A percentile compares a stretch with the other conserved stretches of the same genome.
Evolutionary conservation across 2,113 vertebrate species (phyloP).

Genomic region (Phalacrocorax carbo): DNA sequence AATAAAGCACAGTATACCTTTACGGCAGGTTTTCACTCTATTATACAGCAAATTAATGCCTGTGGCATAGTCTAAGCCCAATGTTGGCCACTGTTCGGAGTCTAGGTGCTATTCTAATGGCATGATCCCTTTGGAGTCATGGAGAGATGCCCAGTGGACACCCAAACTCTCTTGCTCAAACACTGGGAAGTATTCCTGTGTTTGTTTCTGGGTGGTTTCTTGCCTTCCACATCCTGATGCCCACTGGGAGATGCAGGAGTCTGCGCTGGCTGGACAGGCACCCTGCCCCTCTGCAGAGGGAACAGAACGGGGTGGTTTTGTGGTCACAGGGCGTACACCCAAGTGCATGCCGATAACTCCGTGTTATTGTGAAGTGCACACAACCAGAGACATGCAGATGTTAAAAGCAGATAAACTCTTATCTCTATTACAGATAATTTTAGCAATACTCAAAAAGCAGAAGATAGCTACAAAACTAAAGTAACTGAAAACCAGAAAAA

Average conservation of each 20-base stretch:
- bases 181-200: background rate
- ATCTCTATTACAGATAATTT: background rate
- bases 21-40: background rate
- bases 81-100: background rate
- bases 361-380: background rate
- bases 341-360: background rate
- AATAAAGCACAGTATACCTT: background rate
- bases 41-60: background rate
- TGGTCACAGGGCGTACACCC: background rate
- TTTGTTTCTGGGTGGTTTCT: background rate
- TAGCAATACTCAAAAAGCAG: background rate
- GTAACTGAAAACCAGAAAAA: background rate
- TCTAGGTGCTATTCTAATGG: accelerated
- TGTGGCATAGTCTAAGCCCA: background rate
- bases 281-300: background rate
- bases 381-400: background rate
- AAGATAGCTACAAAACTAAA: background rate
- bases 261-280: background rate
- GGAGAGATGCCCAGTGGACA: accelerated
- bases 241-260: accelerated
- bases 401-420: background rate
- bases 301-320: background rate
- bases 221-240: background rate
- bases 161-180: background rate
- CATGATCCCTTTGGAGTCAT: background rate